Evolutionary conservation across 1,140 invertebrate species (phyloP).

Genomic region (Ceratina calcarata): DNA sequence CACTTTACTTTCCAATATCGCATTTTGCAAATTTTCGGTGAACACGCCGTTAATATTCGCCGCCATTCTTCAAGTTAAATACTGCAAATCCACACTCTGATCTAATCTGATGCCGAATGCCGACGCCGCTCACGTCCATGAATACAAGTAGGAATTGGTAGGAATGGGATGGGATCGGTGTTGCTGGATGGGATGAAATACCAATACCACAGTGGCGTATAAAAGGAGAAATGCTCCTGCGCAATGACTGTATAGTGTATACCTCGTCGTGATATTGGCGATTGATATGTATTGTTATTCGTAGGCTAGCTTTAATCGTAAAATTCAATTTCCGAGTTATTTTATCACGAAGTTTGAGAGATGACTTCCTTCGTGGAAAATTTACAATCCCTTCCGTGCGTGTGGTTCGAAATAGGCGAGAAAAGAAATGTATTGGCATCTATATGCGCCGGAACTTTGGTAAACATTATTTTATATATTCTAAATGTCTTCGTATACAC

Average conservation of each 20-base stretch:
- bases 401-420: conserved; percentile 85
- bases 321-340: neutral
- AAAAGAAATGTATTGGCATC: conserved; percentile 91
- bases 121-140: too few species aligned
- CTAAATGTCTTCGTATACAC: neutral
- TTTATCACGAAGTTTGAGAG: conserved; percentile 27
- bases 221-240: too few species aligned
- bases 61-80: conserved; percentile 81
- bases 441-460: conserved; percentile 90
- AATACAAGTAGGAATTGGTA: too few species aligned
- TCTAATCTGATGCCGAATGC: too few species aligned
- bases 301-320: conserved; percentile 46
- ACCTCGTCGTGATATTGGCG: too few species aligned
- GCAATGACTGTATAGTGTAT: too few species aligned
- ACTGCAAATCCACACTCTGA: neutral
- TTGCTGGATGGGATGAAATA: too few species aligned
- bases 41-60: conserved; percentile 84
- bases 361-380: conserved; percentile 80
- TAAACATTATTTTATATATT: conserved; percentile 77
- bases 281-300: conserved; percentile 32
- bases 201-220: too few species aligned
- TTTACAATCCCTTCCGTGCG: conserved; percentile 81
- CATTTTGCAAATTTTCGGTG: conserved; percentile 80
- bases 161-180: too few species aligned
- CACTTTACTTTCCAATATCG: conserved; percentile 81